These are phyloP conservation scores for Eospalax fontanierii DNA, from an alignment of 2,797 vertebrate species.

Conservation along the genomic window DNA sequence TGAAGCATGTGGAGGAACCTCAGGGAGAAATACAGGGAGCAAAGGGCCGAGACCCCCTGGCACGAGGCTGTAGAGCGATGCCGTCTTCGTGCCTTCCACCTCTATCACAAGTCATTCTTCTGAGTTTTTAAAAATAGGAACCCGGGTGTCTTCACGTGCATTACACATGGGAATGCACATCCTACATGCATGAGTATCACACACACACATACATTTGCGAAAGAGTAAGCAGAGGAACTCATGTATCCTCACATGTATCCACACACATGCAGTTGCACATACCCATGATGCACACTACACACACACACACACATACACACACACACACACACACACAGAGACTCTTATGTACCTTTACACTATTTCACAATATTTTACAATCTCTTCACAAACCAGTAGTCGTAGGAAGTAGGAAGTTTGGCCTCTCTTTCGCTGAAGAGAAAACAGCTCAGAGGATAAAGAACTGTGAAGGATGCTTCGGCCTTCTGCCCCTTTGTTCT, in stretches of 20 bases:
- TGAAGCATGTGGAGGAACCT: neutral
- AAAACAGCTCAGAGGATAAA: constrained; percentile 46
- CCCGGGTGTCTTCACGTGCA: too few species aligned
- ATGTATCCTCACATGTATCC: too few species aligned
- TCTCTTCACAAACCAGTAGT: neutral
- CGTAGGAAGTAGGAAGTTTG: neutral
- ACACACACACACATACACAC: too few species aligned
- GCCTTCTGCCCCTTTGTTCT: neutral
- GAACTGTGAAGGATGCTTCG: neutral
- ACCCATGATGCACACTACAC: too few species aligned
- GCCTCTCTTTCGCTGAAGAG: neutral
- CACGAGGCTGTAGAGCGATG: neutral
- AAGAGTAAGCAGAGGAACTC: too few species aligned
- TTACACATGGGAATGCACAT: too few species aligned
- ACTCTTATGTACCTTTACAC: neutral
- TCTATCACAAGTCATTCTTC: neutral
- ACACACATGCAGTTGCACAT: too few species aligned
- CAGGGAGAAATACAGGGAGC: neutral
- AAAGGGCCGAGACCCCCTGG: neutral
- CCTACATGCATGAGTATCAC: neutral
- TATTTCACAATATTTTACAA: too few species aligned
- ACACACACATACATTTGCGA: too few species aligned
- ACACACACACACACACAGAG: too few species aligned
- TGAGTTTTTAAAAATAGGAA: constrained; percentile 48
- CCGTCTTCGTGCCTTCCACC: neutral